Percentiles rank a stretch among this genome's conserved stretches.
Conservation (phyloP, 2,113 vertebrate species). For the Dolichotis patagonum region DNA sequence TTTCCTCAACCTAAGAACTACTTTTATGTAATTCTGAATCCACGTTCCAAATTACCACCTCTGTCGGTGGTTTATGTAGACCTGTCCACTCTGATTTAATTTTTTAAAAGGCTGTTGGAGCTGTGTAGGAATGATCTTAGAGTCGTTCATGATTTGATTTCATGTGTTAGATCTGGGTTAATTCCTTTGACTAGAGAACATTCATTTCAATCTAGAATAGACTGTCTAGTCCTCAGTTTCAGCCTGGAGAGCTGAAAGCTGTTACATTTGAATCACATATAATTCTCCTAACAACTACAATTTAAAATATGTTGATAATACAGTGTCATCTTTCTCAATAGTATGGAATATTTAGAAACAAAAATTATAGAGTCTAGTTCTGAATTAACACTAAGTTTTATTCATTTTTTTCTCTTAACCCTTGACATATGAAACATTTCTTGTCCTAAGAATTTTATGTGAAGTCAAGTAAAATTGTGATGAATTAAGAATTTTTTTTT, state of each 20-base stretch:
- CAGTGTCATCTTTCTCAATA: neutral
- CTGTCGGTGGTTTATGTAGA: neutral
- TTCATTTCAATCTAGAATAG: neutral
- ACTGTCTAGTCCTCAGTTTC: neutral
- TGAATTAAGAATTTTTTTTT: neutral
- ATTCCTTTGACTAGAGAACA: neutral
- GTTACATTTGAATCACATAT: slow-evolving; percentile 23
- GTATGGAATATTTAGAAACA: neutral
- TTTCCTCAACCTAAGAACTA: neutral
- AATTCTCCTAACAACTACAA: neutral
- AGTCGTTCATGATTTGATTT: neutral
- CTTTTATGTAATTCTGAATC: neutral
- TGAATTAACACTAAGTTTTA: slow-evolving; percentile 10
- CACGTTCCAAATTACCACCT: neutral
- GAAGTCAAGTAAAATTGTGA: neutral
- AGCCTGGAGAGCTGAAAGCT: neutral
- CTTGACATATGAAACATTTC: neutral
- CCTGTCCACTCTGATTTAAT: neutral
- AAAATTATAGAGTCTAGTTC: neutral
- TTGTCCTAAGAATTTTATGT: neutral
- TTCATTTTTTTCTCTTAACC: neutral
- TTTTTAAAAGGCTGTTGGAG: neutral
- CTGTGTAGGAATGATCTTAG: neutral
- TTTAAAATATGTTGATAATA: slow-evolving; percentile 28
- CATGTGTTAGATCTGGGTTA: neutral